Evolutionary conservation across 2,797 vertebrate species (phyloP).

Genomic region (Sebastes taczanowskii): DNA sequence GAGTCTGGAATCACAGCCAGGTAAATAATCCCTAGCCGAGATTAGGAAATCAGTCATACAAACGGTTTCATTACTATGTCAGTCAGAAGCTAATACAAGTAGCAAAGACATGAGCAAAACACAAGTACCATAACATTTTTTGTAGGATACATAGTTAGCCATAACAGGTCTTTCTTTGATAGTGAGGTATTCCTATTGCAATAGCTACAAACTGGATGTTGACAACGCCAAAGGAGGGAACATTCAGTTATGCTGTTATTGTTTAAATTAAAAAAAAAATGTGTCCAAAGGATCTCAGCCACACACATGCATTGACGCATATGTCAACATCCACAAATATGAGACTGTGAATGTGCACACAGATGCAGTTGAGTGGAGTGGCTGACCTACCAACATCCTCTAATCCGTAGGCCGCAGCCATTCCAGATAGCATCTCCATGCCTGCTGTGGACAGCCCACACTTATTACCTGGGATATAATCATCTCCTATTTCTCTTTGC

Average conservation of each 20-base stretch:
- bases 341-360: constrained; percentile 7
- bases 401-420: constrained; percentile 66
- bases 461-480: constrained; percentile 83
- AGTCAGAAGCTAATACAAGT: not conserved
- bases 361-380: constrained; percentile 22
- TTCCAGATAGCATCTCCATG: constrained; percentile 70
- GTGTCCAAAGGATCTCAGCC: not conserved
- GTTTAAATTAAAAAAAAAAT: not conserved
- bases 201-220: not conserved
- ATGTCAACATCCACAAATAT: not conserved
- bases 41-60: constrained; percentile 13
- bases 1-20: not conserved
- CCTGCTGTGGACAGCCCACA: constrained; percentile 71
- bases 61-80: not conserved
- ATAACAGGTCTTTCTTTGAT: constrained; percentile 1
- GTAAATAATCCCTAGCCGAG: not conserved
- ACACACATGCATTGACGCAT: not conserved
- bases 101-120: not conserved
- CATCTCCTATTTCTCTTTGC: constrained; percentile 73
- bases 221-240: not conserved
- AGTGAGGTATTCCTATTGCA: not conserved
- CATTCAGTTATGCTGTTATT: not conserved
- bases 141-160: not conserved
- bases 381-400: constrained; percentile 61
- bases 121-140: not conserved